These are phyloP conservation scores for Charina bottae DNA, from an alignment of 2,113 vertebrate species.

Conservation along the genomic window DNA sequence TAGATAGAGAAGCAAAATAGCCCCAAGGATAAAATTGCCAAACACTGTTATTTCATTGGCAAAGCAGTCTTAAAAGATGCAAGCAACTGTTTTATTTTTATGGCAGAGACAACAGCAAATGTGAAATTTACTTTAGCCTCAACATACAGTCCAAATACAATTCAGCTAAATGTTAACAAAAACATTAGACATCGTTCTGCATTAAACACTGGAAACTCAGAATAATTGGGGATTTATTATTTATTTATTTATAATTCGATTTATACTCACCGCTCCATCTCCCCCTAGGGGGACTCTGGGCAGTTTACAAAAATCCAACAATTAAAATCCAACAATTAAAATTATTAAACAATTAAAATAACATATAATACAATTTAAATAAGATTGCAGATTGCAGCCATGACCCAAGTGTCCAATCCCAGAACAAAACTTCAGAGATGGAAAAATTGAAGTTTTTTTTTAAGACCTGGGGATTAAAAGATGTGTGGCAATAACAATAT, in stretches of 20 bases:
- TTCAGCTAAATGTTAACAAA: not conserved
- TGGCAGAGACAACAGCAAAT: not conserved
- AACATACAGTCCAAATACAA: not conserved
- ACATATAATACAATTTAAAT: too few relatives aligned
- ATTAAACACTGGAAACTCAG: not conserved
- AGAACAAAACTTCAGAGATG: not conserved
- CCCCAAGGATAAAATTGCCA: not conserved
- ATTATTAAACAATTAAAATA: too few relatives aligned
- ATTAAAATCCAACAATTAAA: too few relatives aligned
- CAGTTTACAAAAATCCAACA: too few relatives aligned
- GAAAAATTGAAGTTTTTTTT: not conserved
- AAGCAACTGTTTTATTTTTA: not conserved
- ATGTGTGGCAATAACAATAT: not conserved
- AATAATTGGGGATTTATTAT: not conserved
- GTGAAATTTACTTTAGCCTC: not conserved
- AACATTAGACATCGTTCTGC: not conserved
- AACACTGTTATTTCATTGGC: not conserved
- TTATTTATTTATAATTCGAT: too few relatives aligned
- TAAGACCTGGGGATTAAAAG: not conserved
- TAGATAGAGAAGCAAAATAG: not conserved
- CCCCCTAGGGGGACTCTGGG: too few relatives aligned
- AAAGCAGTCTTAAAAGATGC: not conserved
- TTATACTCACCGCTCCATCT: too few relatives aligned
- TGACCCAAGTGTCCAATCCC: not conserved
- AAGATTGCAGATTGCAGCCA: not conserved